Evolutionary conservation across 2,113 vertebrate species (phyloP), one percentile per base, ranked within the genome.

Genomic region (Reinhardtius hippoglossoides): DNA sequence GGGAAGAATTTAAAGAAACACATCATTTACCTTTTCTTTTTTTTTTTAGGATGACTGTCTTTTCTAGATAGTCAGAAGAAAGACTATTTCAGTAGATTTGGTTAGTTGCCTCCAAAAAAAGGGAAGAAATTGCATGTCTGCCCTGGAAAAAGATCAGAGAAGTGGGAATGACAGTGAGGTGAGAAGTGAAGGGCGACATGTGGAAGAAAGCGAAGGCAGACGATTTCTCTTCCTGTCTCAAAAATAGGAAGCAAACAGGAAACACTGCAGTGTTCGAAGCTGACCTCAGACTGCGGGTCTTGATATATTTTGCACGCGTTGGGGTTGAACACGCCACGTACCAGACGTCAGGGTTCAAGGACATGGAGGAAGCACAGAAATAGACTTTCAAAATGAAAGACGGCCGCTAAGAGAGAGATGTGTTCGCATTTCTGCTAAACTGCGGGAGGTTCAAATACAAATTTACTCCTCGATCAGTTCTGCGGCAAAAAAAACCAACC

Each of bases 231-330:
- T 80, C 71, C 82, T 62, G 74, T 70, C 76, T 72, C 4, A 40
- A n/a, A 76, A 76, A 75, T 15, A 72, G 73, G 83, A 82, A 81
- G 71, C 83, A 82, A 84, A 84, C 87, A 87, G 86, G 87, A 89
- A 92, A 50, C 60, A 3, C 2, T 9, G 71, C 78, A 46, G 59
- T 3, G 81, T 75, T 55, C 74, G 74, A 62, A 0, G 60, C 82
- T 74, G 82, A 81, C 74, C 78, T 76, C 78, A 69, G 82, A 63
- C 78, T 42, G 24, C 12, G 50, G n/a, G 31, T 74, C 66, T 70
- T 55, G 60, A 26, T 31, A 14, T 5, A 31, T 6, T 57, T 54
- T 56, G 72, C 35, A 15, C 52, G 54, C 23, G 46, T 42, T 76
- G 79, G 8, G 55, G 37, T 60, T 54, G 52, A 37, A 67, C 67